A percentile compares a stretch with the other conserved stretches of the same genome.
phyloP scores from a whole-genome alignment of 2,113 vertebrate genomes.

The Pygoscelis adeliae region DNA sequence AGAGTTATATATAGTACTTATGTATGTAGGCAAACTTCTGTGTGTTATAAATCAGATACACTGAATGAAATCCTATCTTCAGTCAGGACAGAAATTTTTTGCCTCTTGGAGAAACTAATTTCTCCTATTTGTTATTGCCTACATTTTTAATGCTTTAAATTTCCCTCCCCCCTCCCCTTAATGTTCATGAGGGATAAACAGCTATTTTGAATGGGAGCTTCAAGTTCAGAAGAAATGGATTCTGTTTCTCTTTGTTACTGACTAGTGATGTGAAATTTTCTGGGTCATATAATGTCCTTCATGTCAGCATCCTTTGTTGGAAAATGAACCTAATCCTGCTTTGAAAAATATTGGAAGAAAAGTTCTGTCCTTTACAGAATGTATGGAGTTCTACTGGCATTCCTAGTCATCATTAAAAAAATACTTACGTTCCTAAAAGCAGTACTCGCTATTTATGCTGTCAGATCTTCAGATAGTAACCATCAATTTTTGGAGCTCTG shows the following conservation, averaged over 20 bases:
- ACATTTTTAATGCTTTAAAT: neutral
- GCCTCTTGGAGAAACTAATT: neutral
- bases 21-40: neutral
- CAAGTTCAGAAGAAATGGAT: neutral
- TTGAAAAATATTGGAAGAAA: neutral
- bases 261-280: neutral
- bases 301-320: neutral
- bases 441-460: neutral
- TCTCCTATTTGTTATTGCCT: neutral
- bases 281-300: neutral
- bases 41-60: neutral
- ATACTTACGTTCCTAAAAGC: neutral
- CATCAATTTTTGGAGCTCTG: neutral
- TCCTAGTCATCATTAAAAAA: neutral
- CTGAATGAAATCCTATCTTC: neutral
- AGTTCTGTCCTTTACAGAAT: neutral
- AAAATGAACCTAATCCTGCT: neutral
- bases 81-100: neutral
- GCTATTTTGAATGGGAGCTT: neutral
- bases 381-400: neutral
- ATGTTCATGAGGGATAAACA: neutral
- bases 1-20: accelerated
- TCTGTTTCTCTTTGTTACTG: neutral
- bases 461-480: neutral
- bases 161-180: accelerated